Evolutionary conservation across 1,140 invertebrate genomes (phyloP).

Genomic region (Drosophila athabasca): DNA sequence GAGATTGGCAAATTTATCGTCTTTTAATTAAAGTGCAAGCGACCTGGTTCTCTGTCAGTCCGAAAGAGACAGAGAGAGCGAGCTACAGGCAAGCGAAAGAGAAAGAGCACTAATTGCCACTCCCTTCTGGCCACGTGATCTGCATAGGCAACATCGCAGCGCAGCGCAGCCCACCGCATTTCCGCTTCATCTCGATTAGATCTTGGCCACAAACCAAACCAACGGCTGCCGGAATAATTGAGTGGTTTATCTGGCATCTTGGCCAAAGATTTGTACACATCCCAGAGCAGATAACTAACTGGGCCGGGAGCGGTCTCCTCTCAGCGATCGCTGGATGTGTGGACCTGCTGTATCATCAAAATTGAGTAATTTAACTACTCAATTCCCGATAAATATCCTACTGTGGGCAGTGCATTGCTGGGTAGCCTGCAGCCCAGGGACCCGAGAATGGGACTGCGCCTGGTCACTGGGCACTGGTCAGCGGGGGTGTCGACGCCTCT

Average conservation of each 20-base stretch:
- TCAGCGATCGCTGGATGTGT: conserved; percentile 20
- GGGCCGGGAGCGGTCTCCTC: conserved; percentile 10
- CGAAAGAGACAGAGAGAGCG: conserved; percentile 25
- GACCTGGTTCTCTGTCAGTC: conserved; percentile 70
- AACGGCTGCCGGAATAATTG: conserved; percentile 47
- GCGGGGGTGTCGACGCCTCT: conserved; percentile 54
- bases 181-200: conserved; percentile 49
- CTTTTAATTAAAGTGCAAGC: conserved; percentile 82
- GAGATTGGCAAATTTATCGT: conserved; percentile 80
- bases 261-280: conserved; percentile 53
- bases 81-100: conserved; percentile 13
- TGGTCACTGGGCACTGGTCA: conserved; percentile 27
- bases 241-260: conserved; percentile 44
- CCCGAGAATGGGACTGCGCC: conserved; percentile 13
- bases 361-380: conserved; percentile 82
- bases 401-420: conserved; percentile 32
- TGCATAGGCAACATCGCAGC: conserved; percentile 11
- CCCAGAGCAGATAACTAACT: conserved; percentile 48
- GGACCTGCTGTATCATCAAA: conserved; percentile 50
- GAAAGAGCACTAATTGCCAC: conserved; percentile 64
- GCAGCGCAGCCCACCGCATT: conserved; percentile 36
- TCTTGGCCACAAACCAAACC: conserved; percentile 4
- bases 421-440: too few relatives aligned
- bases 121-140: conserved; percentile 40
- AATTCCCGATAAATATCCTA: conserved; percentile 79